These are phyloP conservation scores for Galeopterus variegatus DNA, from an alignment of 2,113 vertebrate species.

Conservation along the genomic window DNA sequence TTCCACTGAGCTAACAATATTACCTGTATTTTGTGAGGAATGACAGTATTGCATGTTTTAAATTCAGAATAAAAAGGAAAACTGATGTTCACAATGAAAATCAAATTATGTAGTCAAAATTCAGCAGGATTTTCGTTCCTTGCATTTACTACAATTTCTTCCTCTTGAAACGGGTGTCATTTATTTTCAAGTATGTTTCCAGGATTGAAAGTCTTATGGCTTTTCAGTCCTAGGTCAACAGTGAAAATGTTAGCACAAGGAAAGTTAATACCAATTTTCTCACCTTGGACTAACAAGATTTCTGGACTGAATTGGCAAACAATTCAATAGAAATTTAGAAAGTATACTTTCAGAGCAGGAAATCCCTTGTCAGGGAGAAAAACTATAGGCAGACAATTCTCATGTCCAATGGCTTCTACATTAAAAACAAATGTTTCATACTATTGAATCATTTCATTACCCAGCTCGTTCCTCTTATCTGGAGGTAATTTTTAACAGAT, in stretches of 20 bases:
- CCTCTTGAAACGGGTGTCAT: conserved; percentile 24
- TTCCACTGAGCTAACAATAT: background rate
- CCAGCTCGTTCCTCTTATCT: conserved; percentile 85
- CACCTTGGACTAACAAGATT: conserved; percentile 74
- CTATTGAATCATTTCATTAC: conserved; percentile 86
- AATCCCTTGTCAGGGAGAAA: conserved; percentile 82
- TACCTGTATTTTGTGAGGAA: background rate
- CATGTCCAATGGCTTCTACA: conserved; percentile 83
- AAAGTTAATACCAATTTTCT: conserved; percentile 80
- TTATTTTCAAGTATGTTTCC: background rate
- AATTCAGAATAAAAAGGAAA: conserved; percentile 27
- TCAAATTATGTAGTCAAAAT: conserved; percentile 7
- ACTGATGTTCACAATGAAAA: background rate
- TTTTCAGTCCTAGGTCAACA: conserved; percentile 70
- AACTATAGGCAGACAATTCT: conserved; percentile 82
- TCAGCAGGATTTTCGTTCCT: background rate
- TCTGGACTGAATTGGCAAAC: conserved; percentile 78
- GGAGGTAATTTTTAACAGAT: conserved; percentile 90
- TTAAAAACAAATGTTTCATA: conserved; percentile 89
- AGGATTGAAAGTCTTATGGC: conserved; percentile 30
- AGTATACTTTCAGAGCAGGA: conserved; percentile 85
- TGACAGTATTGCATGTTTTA: background rate
- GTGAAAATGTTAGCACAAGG: conserved; percentile 78
- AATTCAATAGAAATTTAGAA: conserved; percentile 84
- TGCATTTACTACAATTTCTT: background rate